phyloP scores from a whole-genome alignment of 1,140 invertebrate species.

The Formica exsecta region DNA sequence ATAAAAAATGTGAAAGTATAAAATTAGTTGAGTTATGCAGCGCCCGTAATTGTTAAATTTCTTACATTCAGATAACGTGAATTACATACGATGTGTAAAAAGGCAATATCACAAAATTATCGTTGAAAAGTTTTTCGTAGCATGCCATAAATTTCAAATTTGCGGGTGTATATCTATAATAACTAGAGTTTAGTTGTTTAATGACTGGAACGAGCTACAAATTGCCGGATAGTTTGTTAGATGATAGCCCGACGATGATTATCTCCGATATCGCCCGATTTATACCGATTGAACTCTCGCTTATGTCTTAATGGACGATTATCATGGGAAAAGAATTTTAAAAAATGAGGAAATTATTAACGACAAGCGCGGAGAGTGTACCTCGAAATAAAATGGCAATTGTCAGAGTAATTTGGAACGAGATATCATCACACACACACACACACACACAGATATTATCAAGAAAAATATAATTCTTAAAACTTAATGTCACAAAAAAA shows the following conservation, averaged over 20 bases:
- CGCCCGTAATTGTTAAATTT: background rate
- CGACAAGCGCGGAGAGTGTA: background rate
- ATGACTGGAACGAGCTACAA: constrained; percentile 52
- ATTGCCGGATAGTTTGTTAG: constrained; percentile 48
- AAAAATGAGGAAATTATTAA: background rate
- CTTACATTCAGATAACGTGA: background rate
- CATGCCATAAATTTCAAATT: constrained; percentile 32
- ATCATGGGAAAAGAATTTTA: background rate
- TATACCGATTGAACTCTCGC: constrained; percentile 11
- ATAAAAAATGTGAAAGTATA: background rate
- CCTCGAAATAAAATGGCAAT: background rate
- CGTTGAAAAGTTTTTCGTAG: constrained; percentile 18
- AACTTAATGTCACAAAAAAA: background rate
- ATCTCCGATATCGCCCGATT: constrained; percentile 38
- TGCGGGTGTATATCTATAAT: constrained; percentile 12
- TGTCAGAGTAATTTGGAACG: background rate
- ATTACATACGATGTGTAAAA: background rate
- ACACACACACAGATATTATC: too few relatives aligned
- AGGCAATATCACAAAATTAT: background rate
- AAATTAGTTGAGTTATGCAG: background rate
- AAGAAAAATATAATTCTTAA: background rate
- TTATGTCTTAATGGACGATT: constrained; percentile 54
- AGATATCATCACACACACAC: too few relatives aligned
- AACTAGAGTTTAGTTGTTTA: constrained; percentile 56
- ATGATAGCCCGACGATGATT: constrained; percentile 51